Percentiles rank a stretch among this genome's conserved stretches.
Conservation (phyloP, 2,113 vertebrate species). For the Clarias gariepinus region DNA sequence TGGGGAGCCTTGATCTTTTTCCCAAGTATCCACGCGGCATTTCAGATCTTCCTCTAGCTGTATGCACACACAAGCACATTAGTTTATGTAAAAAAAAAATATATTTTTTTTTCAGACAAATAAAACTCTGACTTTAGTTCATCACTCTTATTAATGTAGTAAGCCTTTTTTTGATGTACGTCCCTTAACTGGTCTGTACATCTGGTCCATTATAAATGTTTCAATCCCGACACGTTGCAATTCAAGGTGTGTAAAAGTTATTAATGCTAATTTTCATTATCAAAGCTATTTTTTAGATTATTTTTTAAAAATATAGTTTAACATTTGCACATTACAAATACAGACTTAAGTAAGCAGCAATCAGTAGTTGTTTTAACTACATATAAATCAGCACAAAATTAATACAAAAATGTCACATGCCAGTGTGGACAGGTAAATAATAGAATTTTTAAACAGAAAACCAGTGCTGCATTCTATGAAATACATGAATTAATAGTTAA, state of each 20-base stretch:
- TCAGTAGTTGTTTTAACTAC: background rate
- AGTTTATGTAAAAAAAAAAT: background rate
- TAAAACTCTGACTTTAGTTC: background rate
- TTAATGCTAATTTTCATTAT: no score
- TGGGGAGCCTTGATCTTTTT: conserved; percentile 46
- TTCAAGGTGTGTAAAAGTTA: no score
- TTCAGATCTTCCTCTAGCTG: conserved; percentile 69
- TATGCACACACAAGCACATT: background rate
- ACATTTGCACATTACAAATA: background rate
- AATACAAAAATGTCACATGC: background rate
- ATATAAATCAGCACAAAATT: background rate
- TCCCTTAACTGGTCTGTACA: background rate
- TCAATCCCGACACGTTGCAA: no score
- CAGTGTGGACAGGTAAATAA: background rate
- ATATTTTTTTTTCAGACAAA: background rate
- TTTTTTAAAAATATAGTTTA: no score
- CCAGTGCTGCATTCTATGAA: background rate
- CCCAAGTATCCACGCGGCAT: conserved; percentile 58
- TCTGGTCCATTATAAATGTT: background rate
- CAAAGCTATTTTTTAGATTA: no score
- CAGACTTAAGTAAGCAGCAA: background rate
- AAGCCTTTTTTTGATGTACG: background rate
- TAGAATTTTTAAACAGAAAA: background rate
- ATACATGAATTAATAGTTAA: background rate
- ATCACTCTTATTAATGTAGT: background rate